Conservation (phyloP, 2,888 invertebrate genomes). For the Xylota sylvarum region DNA sequence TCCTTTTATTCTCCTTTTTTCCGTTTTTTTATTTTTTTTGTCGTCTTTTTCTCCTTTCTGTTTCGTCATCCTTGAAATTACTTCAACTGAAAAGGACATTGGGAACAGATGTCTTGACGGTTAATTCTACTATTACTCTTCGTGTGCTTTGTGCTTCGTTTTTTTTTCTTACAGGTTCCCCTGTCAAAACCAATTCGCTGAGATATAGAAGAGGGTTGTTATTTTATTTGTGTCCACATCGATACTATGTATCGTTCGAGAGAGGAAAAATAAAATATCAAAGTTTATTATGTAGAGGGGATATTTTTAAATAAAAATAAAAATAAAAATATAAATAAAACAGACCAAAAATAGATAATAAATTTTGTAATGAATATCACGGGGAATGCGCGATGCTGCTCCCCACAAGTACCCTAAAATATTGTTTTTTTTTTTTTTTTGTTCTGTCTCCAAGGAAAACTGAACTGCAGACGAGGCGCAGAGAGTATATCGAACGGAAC, state of each 20-base stretch:
- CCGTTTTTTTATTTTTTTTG: not conserved
- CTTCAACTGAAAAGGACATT: slow-evolving; percentile 66
- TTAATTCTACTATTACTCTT: slow-evolving; percentile 46
- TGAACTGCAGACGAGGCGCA: slow-evolving; percentile 43
- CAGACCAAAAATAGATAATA: slow-evolving; percentile 58
- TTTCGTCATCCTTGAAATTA: slow-evolving; percentile 49
- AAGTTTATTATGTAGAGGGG: slow-evolving; percentile 51
- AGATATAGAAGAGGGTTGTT: slow-evolving; percentile 34
- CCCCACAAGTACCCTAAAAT: slow-evolving; percentile 37
- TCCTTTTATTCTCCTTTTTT: not conserved
- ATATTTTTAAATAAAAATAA: slow-evolving; percentile 63
- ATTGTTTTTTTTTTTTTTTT: slow-evolving; percentile 15
- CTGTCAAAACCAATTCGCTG: slow-evolving; percentile 1
- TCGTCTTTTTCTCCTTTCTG: slow-evolving; percentile 13
- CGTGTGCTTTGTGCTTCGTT: slow-evolving; percentile 3
- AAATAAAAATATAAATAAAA: slow-evolving; percentile 30
- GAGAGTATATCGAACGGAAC: slow-evolving; percentile 35
- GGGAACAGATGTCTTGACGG: slow-evolving; percentile 72
- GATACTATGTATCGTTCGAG: not conserved
- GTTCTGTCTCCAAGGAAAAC: slow-evolving; percentile 30
- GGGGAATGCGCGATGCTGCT: slow-evolving; percentile 36
- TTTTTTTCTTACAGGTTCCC: slow-evolving; percentile 3
- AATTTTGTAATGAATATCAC: slow-evolving; percentile 66
- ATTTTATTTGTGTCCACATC: slow-evolving; percentile 6
- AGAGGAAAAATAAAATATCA: slow-evolving; percentile 57